Percentiles rank a stretch among this genome's conserved stretches.
These are phyloP conservation scores for Sceloporus undulatus DNA, from an alignment of 2,113 vertebrate genomes.

Conservation along the genomic window DNA sequence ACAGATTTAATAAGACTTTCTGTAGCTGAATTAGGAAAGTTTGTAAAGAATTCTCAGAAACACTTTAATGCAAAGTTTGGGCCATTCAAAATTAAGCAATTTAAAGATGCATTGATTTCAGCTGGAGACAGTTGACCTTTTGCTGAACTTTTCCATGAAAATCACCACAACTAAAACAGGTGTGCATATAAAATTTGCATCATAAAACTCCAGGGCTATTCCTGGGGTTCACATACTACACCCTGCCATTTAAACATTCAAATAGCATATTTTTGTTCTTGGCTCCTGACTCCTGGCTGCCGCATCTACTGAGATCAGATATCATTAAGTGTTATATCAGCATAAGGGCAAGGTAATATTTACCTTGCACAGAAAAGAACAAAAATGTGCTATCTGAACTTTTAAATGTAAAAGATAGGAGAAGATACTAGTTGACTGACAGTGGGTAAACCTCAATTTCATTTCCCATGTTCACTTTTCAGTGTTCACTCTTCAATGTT, in stretches of 20 bases:
- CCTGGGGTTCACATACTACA: background rate
- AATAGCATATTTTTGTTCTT: background rate
- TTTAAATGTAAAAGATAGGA: no score
- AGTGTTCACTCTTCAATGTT: no score
- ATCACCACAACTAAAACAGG: background rate
- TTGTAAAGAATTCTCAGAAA: background rate
- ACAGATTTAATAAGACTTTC: background rate
- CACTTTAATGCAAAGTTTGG: background rate
- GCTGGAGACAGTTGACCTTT: background rate
- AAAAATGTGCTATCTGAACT: no score
- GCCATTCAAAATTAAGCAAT: background rate
- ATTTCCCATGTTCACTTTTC: background rate
- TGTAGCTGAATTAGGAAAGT: background rate
- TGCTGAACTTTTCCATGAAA: background rate
- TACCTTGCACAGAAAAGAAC: no score
- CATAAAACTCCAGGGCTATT: background rate
- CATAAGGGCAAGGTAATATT: background rate
- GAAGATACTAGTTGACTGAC: background rate
- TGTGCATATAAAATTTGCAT: background rate
- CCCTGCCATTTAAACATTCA: background rate
- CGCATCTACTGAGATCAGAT: no score
- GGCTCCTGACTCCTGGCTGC: no score
- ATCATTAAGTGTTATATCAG: no score
- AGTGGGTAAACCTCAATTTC: background rate
- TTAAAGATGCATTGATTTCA: background rate